A percentile compares a stretch with the other conserved stretches of the same genome.
Conservation (phyloP, 2,113 vertebrate species). For the Trichechus manatus region DNA sequence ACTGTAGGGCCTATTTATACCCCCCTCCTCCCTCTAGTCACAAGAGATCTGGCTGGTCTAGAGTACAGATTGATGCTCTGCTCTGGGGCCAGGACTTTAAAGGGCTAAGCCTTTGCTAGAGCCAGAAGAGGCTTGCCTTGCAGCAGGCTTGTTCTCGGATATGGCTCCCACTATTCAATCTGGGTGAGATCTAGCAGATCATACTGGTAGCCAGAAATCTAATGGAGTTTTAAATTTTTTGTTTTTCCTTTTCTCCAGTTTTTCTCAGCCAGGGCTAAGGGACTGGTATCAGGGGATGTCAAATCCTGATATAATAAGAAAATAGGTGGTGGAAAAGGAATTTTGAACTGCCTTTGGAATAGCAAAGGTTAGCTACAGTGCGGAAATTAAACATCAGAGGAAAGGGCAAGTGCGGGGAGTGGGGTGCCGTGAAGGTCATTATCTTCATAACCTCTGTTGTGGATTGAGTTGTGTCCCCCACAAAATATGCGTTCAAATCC, state of each 20-base stretch:
- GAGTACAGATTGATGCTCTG: neutral
- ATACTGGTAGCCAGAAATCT: neutral
- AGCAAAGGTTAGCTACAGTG: constrained; percentile 11
- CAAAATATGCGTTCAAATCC: neutral
- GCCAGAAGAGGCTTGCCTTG: neutral
- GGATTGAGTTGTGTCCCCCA: neutral
- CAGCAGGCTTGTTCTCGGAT: neutral
- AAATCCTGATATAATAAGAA: constrained; percentile 45
- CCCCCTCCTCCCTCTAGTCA: neutral
- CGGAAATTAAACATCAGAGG: neutral
- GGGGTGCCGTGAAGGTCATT: neutral
- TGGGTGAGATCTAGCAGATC: neutral
- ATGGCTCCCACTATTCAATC: neutral
- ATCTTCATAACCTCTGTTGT: neutral
- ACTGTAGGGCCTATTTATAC: neutral
- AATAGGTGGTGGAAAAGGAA: neutral
- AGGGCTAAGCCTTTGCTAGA: neutral
- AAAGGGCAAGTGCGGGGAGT: neutral
- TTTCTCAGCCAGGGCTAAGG: neutral
- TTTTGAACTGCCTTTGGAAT: neutral
- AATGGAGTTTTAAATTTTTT: neutral
- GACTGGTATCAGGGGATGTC: neutral
- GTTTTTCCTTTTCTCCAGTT: neutral
- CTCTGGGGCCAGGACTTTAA: neutral
- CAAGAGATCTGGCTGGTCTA: neutral